Evolutionary conservation across 2,113 vertebrate genomes (phyloP).

Genomic region (Echinops telfairi): DNA sequence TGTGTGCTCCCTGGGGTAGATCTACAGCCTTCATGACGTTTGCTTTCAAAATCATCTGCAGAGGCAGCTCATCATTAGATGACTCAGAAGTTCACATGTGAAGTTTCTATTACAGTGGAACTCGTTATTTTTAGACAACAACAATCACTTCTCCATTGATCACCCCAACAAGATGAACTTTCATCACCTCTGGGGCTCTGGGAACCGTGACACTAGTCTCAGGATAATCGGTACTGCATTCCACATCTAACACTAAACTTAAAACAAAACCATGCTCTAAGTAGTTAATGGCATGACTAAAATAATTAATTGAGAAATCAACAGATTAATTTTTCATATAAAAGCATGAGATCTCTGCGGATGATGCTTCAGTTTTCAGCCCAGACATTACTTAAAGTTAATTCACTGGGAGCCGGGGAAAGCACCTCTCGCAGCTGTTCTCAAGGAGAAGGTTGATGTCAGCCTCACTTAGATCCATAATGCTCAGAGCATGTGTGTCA

Average conservation of each 20-base stretch:
- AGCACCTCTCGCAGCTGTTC: slow-evolving; percentile 75
- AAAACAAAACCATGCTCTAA: not conserved
- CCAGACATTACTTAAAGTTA: slow-evolving; percentile 48
- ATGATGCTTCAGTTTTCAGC: slow-evolving; percentile 31
- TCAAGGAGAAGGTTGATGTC: slow-evolving; percentile 83
- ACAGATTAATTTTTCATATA: not conserved
- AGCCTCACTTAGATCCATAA: slow-evolving; percentile 78
- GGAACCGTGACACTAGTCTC: not conserved
- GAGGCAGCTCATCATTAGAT: not conserved
- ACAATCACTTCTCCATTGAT: not conserved
- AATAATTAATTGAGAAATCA: slow-evolving; percentile 2
- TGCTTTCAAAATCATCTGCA: not conserved
- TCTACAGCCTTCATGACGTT: not conserved
- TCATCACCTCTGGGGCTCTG: not conserved
- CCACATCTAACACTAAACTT: not conserved
- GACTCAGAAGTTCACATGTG: not conserved
- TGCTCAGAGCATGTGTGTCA: slow-evolving; percentile 82
- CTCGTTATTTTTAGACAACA: not conserved
- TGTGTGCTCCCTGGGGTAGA: not conserved
- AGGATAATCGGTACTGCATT: not conserved
- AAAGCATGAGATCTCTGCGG: not conserved
- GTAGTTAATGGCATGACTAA: not conserved
- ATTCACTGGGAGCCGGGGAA: slow-evolving; percentile 44
- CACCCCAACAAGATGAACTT: not conserved
- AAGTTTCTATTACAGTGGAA: not conserved